Percentiles rank a stretch among this genome's conserved stretches.
These are phyloP conservation scores for Prorops nasuta DNA, from an alignment of 1,140 invertebrate genomes.

Conservation along the genomic window DNA sequence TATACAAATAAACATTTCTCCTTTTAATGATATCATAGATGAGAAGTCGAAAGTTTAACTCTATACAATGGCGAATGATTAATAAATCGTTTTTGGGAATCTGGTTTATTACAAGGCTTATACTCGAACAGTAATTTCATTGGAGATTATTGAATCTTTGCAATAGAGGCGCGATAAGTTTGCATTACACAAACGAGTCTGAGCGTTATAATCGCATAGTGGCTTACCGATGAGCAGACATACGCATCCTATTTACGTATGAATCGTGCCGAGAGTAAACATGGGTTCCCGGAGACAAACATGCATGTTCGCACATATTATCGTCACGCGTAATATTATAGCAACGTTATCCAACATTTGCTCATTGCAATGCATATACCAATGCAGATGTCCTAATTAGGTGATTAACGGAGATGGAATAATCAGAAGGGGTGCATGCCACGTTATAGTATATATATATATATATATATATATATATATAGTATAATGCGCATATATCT, in stretches of 20 bases:
- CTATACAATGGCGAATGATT: too few species aligned
- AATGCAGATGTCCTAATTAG: constrained; percentile 15
- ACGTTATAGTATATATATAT: not conserved
- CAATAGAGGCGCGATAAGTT: too few species aligned
- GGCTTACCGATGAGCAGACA: constrained; percentile 22
- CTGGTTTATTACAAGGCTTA: too few species aligned
- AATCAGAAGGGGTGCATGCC: not conserved
- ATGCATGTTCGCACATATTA: constrained; percentile 1
- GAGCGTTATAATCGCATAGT: constrained; percentile 12
- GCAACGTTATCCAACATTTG: not conserved
- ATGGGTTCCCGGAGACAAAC: constrained; percentile 12
- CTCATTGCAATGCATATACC: not conserved
- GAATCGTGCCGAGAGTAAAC: constrained; percentile 21
- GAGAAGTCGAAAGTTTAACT: too few species aligned
- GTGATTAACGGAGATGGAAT: constrained; percentile 16
- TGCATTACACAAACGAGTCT: not conserved
- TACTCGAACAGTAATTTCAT: too few species aligned
- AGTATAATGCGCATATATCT: not conserved
- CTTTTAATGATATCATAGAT: too few species aligned
- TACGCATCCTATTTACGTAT: constrained; percentile 21
- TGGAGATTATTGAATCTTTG: too few species aligned
- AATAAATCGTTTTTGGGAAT: too few species aligned
- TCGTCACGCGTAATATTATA: not conserved
- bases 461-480: not conserved
- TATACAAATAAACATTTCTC: too few species aligned